phyloP scores from a whole-genome alignment of 2,888 invertebrate genomes.

The Toxonevra muliebris region DNA sequence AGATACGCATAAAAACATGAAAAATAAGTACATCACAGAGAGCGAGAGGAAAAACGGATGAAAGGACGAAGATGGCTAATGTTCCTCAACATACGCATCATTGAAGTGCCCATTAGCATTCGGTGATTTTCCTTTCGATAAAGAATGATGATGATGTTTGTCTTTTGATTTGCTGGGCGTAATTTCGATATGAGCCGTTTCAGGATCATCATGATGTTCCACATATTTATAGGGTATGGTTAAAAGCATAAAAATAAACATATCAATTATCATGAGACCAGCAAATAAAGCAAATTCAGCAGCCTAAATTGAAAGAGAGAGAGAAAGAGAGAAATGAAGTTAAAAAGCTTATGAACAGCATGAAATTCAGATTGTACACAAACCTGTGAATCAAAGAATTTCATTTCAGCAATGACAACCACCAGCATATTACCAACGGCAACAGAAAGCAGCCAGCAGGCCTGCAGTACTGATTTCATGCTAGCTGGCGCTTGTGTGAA shows the following conservation, averaged over 20 bases:
- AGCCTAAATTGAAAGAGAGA: constrained; percentile 69
- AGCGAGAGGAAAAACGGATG: too few species aligned
- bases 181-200: constrained; percentile 27
- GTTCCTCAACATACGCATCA: constrained; percentile 37
- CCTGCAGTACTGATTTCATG: constrained; percentile 95
- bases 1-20: too few species aligned
- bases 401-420: constrained; percentile 69
- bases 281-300: constrained; percentile 90
- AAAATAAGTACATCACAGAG: too few species aligned
- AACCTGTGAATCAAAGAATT: constrained; percentile 58
- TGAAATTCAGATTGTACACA: constrained; percentile 15
- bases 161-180: constrained; percentile 22
- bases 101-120: constrained; percentile 37
- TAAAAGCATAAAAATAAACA: constrained; percentile 82
- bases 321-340: neutral
- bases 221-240: constrained; percentile 82
- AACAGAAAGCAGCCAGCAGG: constrained; percentile 91
- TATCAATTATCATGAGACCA: constrained; percentile 83
- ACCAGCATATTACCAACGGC: constrained; percentile 95
- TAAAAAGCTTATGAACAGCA: neutral
- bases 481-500: constrained; percentile 91
- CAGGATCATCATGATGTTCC: constrained; percentile 41
- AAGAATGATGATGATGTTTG: constrained; percentile 16
- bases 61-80: neutral
- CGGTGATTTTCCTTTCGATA: constrained; percentile 11